These are phyloP conservation scores for Encarsia formosa DNA, from an alignment of 2,888 invertebrate genomes.

Conservation along the genomic window DNA sequence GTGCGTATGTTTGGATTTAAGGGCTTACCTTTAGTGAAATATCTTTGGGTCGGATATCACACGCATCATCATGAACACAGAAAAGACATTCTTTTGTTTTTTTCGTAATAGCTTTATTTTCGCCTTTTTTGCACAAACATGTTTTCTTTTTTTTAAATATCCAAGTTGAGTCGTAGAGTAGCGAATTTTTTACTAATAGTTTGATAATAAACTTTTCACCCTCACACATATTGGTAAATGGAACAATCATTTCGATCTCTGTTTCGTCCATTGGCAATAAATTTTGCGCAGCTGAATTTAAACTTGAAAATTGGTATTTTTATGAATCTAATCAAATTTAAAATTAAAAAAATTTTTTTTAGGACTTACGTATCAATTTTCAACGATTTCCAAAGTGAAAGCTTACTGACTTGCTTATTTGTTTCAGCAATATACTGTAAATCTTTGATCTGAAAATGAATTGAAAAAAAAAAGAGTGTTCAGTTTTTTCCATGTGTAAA, in stretches of 20 bases:
- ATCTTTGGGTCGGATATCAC: conserved; percentile 7
- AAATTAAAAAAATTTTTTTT: conserved; percentile 7
- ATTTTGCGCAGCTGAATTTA: conserved; percentile 13
- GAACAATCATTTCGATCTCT: conserved; percentile 15
- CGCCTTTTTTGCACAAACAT: conserved; percentile 5
- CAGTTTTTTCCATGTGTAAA: background rate
- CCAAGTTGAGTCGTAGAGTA: conserved; percentile 5
- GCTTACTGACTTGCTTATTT: conserved; percentile 41
- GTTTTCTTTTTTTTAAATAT: conserved; percentile 8
- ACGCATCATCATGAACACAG: conserved; percentile 15
- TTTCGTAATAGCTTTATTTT: background rate
- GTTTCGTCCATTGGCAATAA: conserved; percentile 12
- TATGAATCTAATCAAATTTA: background rate
- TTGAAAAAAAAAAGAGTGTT: too few species aligned
- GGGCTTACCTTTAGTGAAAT: conserved; percentile 8
- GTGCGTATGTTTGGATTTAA: background rate
- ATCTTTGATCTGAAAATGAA: conserved; percentile 44
- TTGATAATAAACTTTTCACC: conserved; percentile 17
- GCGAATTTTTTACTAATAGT: conserved; percentile 13
- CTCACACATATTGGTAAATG: conserved; percentile 1
- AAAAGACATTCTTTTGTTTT: conserved; percentile 1
- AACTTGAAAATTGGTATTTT: conserved; percentile 6
- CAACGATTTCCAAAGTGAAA: conserved; percentile 48
- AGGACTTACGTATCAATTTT: conserved; percentile 46
- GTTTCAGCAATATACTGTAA: conserved; percentile 37